A percentile compares a stretch with the other conserved stretches of the same genome.
These are phyloP conservation scores for Maccullochella peelii DNA, from an alignment of 2,113 vertebrate species.

Conservation along the genomic window DNA sequence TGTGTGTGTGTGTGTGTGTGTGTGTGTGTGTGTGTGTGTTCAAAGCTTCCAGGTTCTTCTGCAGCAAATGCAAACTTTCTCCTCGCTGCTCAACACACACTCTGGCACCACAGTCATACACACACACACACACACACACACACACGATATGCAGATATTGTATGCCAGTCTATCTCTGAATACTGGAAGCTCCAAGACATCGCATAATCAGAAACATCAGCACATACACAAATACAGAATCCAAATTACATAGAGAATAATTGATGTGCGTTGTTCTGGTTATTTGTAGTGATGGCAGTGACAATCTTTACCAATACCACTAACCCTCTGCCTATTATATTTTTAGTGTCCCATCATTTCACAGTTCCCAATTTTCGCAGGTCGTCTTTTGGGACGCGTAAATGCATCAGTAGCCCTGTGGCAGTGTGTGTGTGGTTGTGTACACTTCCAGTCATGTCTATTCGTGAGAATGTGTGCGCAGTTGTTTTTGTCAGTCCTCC, in stretches of 20 bases:
- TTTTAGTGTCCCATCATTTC: conserved; percentile 24
- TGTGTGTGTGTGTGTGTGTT: conserved; percentile 6
- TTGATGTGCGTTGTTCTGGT: background rate
- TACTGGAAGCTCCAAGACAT: background rate
- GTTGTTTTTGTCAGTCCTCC: conserved; percentile 24
- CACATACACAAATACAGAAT: background rate
- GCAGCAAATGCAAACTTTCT: conserved; percentile 7
- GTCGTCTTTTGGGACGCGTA: conserved; percentile 43
- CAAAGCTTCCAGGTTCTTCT: background rate
- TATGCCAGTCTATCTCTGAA: background rate
- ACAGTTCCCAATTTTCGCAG: conserved; percentile 27
- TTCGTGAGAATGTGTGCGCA: conserved; percentile 19
- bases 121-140: background rate
- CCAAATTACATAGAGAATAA: conserved; percentile 11
- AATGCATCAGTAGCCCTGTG: conserved; percentile 36
- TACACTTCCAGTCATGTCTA: background rate
- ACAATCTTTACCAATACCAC: conserved; percentile 1
- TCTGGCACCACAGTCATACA: background rate
- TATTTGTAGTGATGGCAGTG: background rate
- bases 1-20: background rate
- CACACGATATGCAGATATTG: no score
- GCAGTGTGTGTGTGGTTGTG: background rate
- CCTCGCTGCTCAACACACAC: background rate
- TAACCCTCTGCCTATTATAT: conserved; percentile 8
- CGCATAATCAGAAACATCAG: background rate